These are phyloP conservation scores for Sarcophaga subvicina DNA, from an alignment of 2,888 invertebrate species.

Conservation along the genomic window DNA sequence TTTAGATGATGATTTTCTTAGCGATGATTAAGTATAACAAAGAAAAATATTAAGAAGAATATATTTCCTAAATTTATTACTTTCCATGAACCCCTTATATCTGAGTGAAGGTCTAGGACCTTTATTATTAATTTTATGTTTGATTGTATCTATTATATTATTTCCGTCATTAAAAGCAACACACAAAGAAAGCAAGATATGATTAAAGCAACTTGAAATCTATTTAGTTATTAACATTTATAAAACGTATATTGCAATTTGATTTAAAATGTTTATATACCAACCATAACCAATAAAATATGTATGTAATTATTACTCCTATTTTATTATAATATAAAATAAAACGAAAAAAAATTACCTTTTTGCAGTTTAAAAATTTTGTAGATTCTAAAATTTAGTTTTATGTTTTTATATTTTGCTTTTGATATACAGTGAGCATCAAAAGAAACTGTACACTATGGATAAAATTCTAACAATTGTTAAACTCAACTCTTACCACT, in stretches of 20 bases:
- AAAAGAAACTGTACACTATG: no score
- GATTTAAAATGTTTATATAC: constrained; percentile 46
- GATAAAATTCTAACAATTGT: no score
- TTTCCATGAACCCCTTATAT: constrained; percentile 22
- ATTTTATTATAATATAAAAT: constrained; percentile 65
- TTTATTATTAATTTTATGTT: constrained; percentile 31
- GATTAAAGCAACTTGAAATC: constrained; percentile 22
- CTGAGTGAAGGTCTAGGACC: constrained; percentile 38
- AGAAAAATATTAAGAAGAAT: constrained; percentile 9
- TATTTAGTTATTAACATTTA: constrained; percentile 41
- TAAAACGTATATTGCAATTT: constrained; percentile 37
- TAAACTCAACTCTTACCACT: no score
- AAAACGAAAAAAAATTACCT: constrained; percentile 21
- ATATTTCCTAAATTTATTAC: constrained; percentile 46
- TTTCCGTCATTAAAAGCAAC: constrained; percentile 5
- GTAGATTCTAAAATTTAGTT: no score
- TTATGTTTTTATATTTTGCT: no score
- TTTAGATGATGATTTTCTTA: constrained; percentile 86
- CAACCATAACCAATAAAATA: constrained; percentile 39
- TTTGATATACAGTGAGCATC: no score
- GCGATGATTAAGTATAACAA: constrained; percentile 81
- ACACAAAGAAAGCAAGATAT: constrained; percentile 23
- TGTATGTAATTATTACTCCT: constrained; percentile 49
- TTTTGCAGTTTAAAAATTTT: constrained; percentile 74
- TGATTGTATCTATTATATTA: not conserved